Evolutionary conservation across 2,113 vertebrate genomes (phyloP), one percentile per base, ranked within the genome.

Genomic region (Leptodactylus fuscus): DNA sequence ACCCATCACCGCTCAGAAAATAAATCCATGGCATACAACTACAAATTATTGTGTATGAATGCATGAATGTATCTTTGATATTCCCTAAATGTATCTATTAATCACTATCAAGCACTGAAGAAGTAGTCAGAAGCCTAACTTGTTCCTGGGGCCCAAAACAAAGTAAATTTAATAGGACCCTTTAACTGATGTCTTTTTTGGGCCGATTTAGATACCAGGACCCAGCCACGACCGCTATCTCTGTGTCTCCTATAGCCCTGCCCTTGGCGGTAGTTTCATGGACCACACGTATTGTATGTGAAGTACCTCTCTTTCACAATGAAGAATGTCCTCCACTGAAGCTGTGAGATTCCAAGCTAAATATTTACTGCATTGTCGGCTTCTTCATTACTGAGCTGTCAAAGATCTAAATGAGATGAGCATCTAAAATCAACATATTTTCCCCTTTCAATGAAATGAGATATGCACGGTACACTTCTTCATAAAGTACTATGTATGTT

Each of bases 381-480:
- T 69, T 34, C 65, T 34, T 69, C 32, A 69, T 34, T 69, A 69
- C 29, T 1, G 18, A 18, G 6, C 65, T 69, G 65, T 69, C 29
- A 69, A 69, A 69, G 15, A 34, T 69, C 65, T 69, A 69, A 69
- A 69, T 69, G 65, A 69, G 13, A 69, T 20, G 32, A 36, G 65
- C 29, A 69, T 69, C 34, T 36, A 69, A 69, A 69, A 34, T 36
- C 29, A 34, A 69, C 65, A 34, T 5, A 69, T 32, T 67, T 32
- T 60, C 10, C 55, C n/a, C 55, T 60, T 29, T 62, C 58, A 62
- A 62, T 15, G 27, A 62, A 62, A 62, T 62, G 58, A 12, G 29
- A 15, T 29, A 62, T 29, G 11, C 12, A 62, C 58, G 1, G 11
- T 62, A 15, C 58, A 62, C 11, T 62, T 69, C 20, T 69, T 69